Evolutionary conservation across 2,888 invertebrate species (phyloP).

Genomic region (Agelastica alni): DNA sequence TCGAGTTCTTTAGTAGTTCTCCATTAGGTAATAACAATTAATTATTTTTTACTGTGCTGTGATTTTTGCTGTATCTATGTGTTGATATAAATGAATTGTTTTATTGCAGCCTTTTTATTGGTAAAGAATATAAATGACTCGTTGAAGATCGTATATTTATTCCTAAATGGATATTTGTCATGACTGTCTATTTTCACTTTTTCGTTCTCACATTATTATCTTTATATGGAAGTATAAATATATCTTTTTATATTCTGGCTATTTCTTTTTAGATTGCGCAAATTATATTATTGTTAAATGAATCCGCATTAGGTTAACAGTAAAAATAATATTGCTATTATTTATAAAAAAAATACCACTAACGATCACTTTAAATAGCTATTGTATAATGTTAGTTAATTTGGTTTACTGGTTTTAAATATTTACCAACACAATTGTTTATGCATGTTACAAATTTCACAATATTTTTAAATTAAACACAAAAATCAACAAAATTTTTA

Average conservation of each 20-base stretch:
- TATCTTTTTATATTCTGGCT: not conserved
- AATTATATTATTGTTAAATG: too few species aligned
- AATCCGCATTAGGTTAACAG: too few species aligned
- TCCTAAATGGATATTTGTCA: constrained; percentile 14
- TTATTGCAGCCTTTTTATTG: constrained; percentile 2
- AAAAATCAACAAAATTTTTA: too few species aligned
- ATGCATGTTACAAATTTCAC: too few species aligned
- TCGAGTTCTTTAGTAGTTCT: too few species aligned
- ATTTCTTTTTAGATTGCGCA: not conserved
- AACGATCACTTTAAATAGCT: too few species aligned
- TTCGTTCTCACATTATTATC: constrained; percentile 2
- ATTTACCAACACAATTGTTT: too few species aligned
- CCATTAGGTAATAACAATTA: not conserved
- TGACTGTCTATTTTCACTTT: constrained; percentile 2
- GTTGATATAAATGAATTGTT: constrained; percentile 4
- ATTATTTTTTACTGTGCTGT: not conserved
- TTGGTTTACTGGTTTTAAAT: too few species aligned
- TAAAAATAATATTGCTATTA: too few species aligned
- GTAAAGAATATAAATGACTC: constrained; percentile 1
- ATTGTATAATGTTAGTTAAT: too few species aligned
- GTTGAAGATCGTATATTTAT: not conserved
- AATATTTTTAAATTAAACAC: too few species aligned
- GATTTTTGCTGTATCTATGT: not conserved
- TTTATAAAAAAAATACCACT: too few species aligned
- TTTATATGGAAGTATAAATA: constrained; percentile 5